Base-by-base conservation (phyloP, 2,113 vertebrate species). In the Misgurnus anguillicaudatus region DNA sequence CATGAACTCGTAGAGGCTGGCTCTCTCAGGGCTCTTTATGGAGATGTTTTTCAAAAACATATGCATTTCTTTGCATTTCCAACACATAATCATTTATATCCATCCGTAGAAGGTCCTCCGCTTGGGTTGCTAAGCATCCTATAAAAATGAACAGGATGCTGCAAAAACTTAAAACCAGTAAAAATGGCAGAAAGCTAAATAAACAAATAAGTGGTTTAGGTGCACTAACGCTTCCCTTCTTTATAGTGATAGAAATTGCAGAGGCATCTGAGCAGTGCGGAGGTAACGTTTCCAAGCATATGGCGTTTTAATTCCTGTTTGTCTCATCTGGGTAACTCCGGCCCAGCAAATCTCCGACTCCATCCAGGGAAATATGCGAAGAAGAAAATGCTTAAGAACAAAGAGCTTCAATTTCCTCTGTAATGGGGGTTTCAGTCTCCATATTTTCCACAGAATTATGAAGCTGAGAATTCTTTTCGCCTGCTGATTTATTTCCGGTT, bases 321-420 rank as follows among this genome's bases (percentile, higher is more conserved):
- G 93, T 94, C 92, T 94, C 93, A 91, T 92, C 92, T 93, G 92
- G 92, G 87, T 92, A 91, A 89, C 88, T 92, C 89, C 31, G 82
- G 88, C 88, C 90, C 83, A 62, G 70, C 69, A 80, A 91, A 90
- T 92, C 90, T 88, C 84, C 71, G 81, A 77, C 88, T 90, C 87
- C 92, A 92, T 91, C 89, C 81, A 89, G 92, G 90, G 91, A 92
- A 93, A 92, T 92, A 91, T 90, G 87, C 85, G 87, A 90, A 91
- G 89, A 88, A 85, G 82, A 86, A 73, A 89, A 93, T 91, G 88
- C 89, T 93, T 91, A 93, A 89, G 90, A 90, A 91, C 89, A 91
- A 92, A 92, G 88, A 89, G 87, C 89, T 91, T 87, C 90, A 92
- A 92, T 94, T 93, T 93, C 89, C 90, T 89, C 89, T 89, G 87